These are phyloP conservation scores for Latheticus oryzae DNA, from an alignment of 2,888 invertebrate genomes.

Conservation along the genomic window DNA sequence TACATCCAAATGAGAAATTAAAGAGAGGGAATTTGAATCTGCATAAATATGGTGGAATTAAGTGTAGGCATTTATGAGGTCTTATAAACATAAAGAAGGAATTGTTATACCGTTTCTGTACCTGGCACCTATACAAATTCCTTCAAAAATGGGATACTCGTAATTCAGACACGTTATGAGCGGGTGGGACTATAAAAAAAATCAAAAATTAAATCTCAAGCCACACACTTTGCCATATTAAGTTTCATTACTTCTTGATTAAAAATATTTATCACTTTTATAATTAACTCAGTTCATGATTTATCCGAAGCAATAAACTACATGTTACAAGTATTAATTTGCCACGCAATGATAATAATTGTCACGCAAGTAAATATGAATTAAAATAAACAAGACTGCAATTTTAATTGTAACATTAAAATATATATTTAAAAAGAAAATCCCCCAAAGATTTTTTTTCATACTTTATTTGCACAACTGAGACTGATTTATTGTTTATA, in stretches of 20 bases:
- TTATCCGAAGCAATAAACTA: conserved; percentile 8
- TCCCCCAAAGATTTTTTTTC: no score
- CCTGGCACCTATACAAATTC: conserved; percentile 55
- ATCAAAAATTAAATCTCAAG: conserved; percentile 32
- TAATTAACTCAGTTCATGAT: conserved; percentile 2
- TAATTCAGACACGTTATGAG: conserved; percentile 55
- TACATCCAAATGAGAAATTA: conserved; percentile 25
- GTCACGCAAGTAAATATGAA: conserved; percentile 23
- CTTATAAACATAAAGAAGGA: conserved; percentile 35
- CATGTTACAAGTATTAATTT: conserved; percentile 9
- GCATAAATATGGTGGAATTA: conserved; percentile 31
- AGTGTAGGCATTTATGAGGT: conserved; percentile 36
- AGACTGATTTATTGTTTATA: no score
- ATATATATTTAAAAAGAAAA: no score
- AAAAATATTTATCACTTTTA: not conserved
- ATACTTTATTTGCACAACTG: not conserved
- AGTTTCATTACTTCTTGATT: conserved; percentile 51
- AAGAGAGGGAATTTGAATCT: conserved; percentile 8
- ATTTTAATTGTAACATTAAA: no score
- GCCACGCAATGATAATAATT: conserved; percentile 3
- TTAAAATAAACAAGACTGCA: no score
- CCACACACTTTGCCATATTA: conserved; percentile 56
- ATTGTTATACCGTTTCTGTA: conserved; percentile 39
- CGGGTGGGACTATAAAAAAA: conserved; percentile 49
- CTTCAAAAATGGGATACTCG: conserved; percentile 52